Percentiles rank a stretch among this genome's conserved stretches.
phyloP scores from a whole-genome alignment of 2,797 vertebrate genomes.

The Anabas testudineus region DNA sequence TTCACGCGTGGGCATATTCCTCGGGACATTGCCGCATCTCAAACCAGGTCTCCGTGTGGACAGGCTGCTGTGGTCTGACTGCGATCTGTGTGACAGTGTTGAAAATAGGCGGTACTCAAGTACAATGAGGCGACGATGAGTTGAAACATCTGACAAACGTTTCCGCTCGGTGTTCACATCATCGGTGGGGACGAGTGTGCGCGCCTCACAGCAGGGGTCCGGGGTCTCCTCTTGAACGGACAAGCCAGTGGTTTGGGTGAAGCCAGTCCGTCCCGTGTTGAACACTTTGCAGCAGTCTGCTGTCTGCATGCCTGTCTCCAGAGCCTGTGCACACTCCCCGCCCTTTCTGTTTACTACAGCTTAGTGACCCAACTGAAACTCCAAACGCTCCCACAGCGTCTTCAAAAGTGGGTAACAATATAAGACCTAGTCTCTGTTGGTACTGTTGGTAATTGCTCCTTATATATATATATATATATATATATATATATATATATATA shows the following conservation, averaged over 20 bases:
- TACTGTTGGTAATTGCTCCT: too few relatives aligned
- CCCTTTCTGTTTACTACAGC: slow-evolving; percentile 70
- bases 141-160: slow-evolving; percentile 71
- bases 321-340: slow-evolving; percentile 69
- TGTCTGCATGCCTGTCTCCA: slow-evolving; percentile 66
- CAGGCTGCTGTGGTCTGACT: slow-evolving; percentile 51
- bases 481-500: too few relatives aligned
- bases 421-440: too few relatives aligned
- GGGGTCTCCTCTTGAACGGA: slow-evolving; percentile 66
- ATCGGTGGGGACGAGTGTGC: slow-evolving; percentile 69
- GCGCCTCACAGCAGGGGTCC: slow-evolving; percentile 56
- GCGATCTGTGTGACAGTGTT: slow-evolving; percentile 45
- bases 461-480: too few relatives aligned
- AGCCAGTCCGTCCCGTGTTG: slow-evolving; percentile 67
- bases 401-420: too few relatives aligned
- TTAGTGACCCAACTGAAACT: slow-evolving; percentile 52
- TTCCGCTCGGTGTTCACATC: slow-evolving; percentile 79
- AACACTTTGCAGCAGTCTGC: slow-evolving; percentile 71
- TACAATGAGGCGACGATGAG: slow-evolving; percentile 58
- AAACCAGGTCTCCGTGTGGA: slow-evolving; percentile 71
- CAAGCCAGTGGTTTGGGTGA: slow-evolving; percentile 62
- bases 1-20: slow-evolving; percentile 81
- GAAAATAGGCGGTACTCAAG: slow-evolving; percentile 44
- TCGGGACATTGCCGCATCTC: slow-evolving; percentile 88
- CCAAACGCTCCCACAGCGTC: too few relatives aligned